phyloP scores from a whole-genome alignment of 2,113 vertebrate species.

The Lipotes vexillifer region DNA sequence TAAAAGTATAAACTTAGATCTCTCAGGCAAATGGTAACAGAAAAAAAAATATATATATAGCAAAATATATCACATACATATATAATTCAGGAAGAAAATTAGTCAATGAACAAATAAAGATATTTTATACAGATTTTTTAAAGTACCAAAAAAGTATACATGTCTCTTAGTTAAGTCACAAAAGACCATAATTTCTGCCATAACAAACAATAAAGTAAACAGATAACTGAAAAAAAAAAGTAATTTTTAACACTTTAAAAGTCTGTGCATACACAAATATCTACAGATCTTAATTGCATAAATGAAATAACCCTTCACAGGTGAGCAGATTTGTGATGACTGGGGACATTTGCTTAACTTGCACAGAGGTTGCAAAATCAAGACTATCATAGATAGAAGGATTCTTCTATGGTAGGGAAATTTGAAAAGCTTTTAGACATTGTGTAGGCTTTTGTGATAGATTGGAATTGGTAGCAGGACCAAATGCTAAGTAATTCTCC shows the following conservation, averaged over 20 bases:
- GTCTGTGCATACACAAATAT: neutral
- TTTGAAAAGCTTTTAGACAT: neutral
- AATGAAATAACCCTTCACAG: neutral
- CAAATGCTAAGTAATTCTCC: neutral
- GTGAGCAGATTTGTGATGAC: neutral
- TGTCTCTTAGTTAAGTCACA: neutral
- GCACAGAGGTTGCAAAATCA: neutral
- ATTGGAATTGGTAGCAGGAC: neutral
- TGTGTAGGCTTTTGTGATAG: neutral
- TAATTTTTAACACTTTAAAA: too few relatives aligned
- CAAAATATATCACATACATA: neutral
- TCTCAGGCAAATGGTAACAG: neutral
- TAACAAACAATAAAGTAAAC: neutral
- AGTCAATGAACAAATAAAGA: neutral
- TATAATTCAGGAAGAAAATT: neutral
- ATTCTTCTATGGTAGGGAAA: neutral
- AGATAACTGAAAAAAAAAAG: neutral
- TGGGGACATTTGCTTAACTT: neutral
- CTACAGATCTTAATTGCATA: neutral
- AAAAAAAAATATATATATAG: neutral
- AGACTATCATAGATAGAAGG: neutral
- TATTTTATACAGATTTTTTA: neutral
- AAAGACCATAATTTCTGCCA: neutral
- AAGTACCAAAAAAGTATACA: neutral
- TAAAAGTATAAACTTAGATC: neutral